Evolutionary conservation across 2,888 invertebrate species (phyloP).

Genomic region (Eurois occulta): DNA sequence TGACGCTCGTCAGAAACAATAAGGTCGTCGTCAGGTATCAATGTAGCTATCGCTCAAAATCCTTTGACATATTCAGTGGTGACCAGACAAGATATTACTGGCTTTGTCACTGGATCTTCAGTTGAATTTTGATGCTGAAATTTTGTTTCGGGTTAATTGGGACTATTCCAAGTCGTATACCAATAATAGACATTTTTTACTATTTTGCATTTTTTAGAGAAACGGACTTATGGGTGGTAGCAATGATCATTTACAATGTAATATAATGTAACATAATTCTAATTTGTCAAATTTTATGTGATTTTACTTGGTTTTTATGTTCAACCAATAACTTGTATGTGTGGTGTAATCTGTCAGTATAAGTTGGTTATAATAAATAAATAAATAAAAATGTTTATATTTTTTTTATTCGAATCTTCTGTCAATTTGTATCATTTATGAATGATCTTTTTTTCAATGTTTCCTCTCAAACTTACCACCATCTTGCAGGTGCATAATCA

Average conservation of each 20-base stretch:
- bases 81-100: slow-evolving; percentile 17
- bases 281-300: too few relatives aligned
- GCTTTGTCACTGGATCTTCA: slow-evolving; percentile 3
- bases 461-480: neutral
- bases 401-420: neutral
- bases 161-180: neutral
- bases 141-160: neutral
- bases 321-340: too few relatives aligned
- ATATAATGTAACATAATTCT: too few relatives aligned
- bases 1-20: slow-evolving; percentile 63
- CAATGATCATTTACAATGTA: too few relatives aligned
- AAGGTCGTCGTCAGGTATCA: slow-evolving; percentile 48
- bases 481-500: neutral
- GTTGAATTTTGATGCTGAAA: neutral
- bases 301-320: too few relatives aligned
- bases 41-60: slow-evolving; percentile 25
- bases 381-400: too few relatives aligned
- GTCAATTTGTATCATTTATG: neutral
- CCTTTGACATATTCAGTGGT: slow-evolving; percentile 40
- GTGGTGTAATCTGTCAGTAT: too few relatives aligned
- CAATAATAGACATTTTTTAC: neutral
- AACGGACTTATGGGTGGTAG: neutral
- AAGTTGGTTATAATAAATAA: too few relatives aligned
- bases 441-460: neutral
- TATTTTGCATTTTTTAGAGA: neutral